These are phyloP conservation scores for Eurytemora carolleeae DNA, from an alignment of 1,140 invertebrate genomes.

Conservation along the genomic window DNA sequence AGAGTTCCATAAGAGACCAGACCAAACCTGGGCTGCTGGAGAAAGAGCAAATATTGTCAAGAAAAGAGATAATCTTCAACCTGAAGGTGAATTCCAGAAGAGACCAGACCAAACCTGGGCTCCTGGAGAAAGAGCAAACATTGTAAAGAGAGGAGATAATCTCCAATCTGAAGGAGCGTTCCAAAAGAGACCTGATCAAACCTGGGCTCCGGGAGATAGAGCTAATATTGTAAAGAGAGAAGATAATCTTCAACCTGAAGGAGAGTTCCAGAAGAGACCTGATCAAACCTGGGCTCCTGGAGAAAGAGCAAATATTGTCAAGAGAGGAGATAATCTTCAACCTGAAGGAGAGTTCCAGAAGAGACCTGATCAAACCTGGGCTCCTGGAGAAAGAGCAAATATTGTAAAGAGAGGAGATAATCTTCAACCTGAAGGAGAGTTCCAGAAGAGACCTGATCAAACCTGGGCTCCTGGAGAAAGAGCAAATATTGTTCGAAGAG, in stretches of 20 bases:
- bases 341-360: slow-evolving; percentile 32
- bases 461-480: slow-evolving; percentile 7
- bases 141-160: slow-evolving; percentile 32
- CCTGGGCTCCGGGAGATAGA: slow-evolving; percentile 17
- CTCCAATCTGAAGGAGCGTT: slow-evolving; percentile 36
- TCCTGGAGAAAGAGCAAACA: slow-evolving; percentile 27
- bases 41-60: slow-evolving; percentile 24
- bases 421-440: slow-evolving; percentile 36
- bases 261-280: slow-evolving; percentile 17
- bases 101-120: slow-evolving; percentile 16
- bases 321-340: slow-evolving; percentile 33
- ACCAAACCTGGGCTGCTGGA: slow-evolving; percentile 24
- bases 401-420: slow-evolving; percentile 27
- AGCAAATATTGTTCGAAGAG: background rate
- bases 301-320: slow-evolving; percentile 29
- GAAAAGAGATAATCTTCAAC: slow-evolving; percentile 32
- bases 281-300: slow-evolving; percentile 18
- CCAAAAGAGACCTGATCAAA: slow-evolving; percentile 13
- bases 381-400: slow-evolving; percentile 2
- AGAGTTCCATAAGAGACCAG: slow-evolving; percentile 17
- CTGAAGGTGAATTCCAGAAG: slow-evolving; percentile 39
- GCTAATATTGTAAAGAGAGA: slow-evolving; percentile 17
- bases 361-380: background rate
- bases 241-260: slow-evolving; percentile 21
- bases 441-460: slow-evolving; percentile 7